Evolutionary conservation across 2,113 vertebrate genomes (phyloP), one percentile per base, ranked within the genome.

Genomic region (Leptobrachium ailaonicum): DNA sequence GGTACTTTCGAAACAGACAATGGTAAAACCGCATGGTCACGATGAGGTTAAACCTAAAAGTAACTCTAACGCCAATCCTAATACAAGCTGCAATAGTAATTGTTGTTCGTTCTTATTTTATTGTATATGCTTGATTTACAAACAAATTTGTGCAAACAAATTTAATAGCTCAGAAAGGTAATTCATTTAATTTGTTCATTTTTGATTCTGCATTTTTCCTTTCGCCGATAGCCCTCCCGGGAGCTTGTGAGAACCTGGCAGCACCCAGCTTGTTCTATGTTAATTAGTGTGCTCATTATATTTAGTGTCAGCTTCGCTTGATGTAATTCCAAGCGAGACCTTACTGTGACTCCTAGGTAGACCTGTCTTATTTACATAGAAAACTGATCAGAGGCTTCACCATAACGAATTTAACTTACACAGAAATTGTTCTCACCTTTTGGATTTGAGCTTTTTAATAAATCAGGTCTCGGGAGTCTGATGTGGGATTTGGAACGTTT

Each of bases 351-450:
- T 78, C 56, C 66, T 14, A 63, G 56, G 9, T 58, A 68, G 71
- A 62, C 66, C 56, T 47, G 64, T 63, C 68, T 68, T 80, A 68
- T 74, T 80, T 79, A 72, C 70, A 79, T 80, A 74, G 71, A 80
- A 73, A 80, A 67, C 45, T 58, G 50, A 80, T 80, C 63, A 74
- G 58, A 64, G 40, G 20, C 44, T 66, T 53, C 69, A 43, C 3
- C 11, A 44, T 79, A 79, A 72, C 72, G 77, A 72, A 40, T 53
- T 43, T 45, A 71, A 45, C 67, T 70, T 70, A 41, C 43, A 12
- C n/a, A 54, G 45, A 58, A 13, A 20, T 42, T 69, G 42, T 14
- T 44, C 41, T 70, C 76, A 77, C 66, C 76, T 77, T 40, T 64
- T 62, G 54, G 53, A 77, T 13, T 64, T 4, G 13, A 8, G 32